Conservation (phyloP, 1,140 invertebrate species). For the Drosophila carrolli region DNA sequence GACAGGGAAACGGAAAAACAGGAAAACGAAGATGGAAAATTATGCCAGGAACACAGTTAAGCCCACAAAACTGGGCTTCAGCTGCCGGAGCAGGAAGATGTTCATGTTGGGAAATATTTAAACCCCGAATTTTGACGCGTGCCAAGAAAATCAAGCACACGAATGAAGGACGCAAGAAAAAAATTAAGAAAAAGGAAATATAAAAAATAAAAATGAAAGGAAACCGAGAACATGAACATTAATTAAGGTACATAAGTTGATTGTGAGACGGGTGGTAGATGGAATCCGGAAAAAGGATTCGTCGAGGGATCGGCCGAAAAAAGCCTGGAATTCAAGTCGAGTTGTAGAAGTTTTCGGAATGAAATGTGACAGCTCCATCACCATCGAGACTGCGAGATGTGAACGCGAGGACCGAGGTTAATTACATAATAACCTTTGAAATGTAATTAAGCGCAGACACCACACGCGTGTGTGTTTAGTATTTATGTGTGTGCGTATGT, state of each 20-base stretch:
- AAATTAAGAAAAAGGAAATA: not conserved
- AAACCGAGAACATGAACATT: constrained; percentile 58
- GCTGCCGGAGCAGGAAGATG: constrained; percentile 16
- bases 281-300: constrained; percentile 15
- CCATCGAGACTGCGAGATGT: constrained; percentile 1
- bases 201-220: constrained; percentile 3
- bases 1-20: not conserved
- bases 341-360: constrained; percentile 27
- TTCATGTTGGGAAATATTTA: constrained; percentile 49
- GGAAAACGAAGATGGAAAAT: constrained; percentile 34
- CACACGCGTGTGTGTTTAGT: not conserved
- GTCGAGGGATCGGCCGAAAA: not conserved
- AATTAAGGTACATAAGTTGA: constrained; percentile 61
- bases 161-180: not conserved
- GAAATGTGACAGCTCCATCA: constrained; percentile 38
- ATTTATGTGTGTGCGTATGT: not conserved
- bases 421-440: constrained; percentile 71
- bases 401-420: constrained; percentile 34
- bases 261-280: constrained; percentile 2
- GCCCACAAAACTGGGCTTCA: constrained; percentile 1
- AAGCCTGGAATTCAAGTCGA: not conserved
- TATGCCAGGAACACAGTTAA: constrained; percentile 9
- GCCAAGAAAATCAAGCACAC: constrained; percentile 17
- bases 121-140: constrained; percentile 52
- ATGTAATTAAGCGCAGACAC: constrained; percentile 59